These are phyloP conservation scores for Mormyrus iriodes DNA, from an alignment of 2,113 vertebrate genomes.

Conservation along the genomic window DNA sequence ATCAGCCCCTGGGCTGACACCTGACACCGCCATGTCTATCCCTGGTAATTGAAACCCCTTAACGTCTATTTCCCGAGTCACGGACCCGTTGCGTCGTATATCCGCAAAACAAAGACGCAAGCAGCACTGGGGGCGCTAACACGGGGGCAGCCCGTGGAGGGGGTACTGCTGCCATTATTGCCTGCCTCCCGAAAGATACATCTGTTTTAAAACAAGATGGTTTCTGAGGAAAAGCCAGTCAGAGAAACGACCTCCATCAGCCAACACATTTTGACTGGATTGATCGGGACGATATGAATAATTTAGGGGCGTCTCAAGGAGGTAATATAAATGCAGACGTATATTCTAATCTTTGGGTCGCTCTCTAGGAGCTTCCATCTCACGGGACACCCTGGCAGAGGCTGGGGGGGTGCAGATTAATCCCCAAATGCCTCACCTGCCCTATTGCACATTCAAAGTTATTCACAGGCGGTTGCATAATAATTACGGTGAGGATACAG, in stretches of 20 bases:
- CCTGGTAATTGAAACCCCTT: conserved; percentile 47
- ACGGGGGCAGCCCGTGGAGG: conserved; percentile 25
- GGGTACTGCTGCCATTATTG: conserved; percentile 25
- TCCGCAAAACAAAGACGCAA: conserved; percentile 42
- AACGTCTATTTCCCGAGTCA: conserved; percentile 30
- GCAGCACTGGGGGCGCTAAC: background rate
- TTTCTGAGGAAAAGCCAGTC: conserved; percentile 44
- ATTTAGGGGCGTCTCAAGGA: conserved; percentile 67
- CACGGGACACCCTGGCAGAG: conserved; percentile 30
- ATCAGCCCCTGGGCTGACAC: conserved; percentile 39
- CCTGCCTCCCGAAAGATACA: conserved; percentile 26
- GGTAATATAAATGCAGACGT: conserved; percentile 74
- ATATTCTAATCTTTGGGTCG: conserved; percentile 62
- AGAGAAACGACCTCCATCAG: conserved; percentile 47
- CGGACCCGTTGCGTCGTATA: conserved; percentile 33
- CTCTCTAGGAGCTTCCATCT: conserved; percentile 47
- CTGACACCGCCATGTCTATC: conserved; percentile 47
- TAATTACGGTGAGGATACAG: conserved; percentile 63
- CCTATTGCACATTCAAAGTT: conserved; percentile 53
- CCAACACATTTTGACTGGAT: conserved; percentile 51
- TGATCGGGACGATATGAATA: conserved; percentile 67
- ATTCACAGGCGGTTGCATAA: conserved; percentile 59
- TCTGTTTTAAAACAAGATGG: conserved; percentile 62
- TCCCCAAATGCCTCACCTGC: conserved; percentile 49
- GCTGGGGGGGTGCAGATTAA: conserved; percentile 48